phyloP scores from a whole-genome alignment of 2,113 vertebrate species.

The Saimiri boliviensis region DNA sequence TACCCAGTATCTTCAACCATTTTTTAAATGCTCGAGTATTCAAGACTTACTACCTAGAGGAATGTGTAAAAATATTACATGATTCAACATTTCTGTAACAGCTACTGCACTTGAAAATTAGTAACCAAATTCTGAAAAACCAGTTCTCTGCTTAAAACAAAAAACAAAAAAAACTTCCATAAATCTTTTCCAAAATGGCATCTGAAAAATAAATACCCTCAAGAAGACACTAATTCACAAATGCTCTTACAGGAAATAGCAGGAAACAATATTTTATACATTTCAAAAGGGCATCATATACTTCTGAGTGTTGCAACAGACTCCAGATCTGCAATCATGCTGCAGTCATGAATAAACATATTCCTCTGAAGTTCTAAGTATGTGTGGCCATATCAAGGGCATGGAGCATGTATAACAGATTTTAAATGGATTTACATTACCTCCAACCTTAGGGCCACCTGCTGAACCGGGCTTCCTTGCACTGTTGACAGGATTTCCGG shows the following conservation, averaged over 20 bases:
- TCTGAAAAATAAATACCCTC: conserved; percentile 17
- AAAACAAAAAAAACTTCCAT: not conserved
- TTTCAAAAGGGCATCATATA: not conserved
- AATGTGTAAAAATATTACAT: not conserved
- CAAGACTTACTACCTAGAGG: conserved; percentile 18
- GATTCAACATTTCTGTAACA: conserved; percentile 40
- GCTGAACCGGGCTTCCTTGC: conserved; percentile 92
- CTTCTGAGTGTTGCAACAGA: conserved; percentile 2
- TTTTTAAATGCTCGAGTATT: conserved; percentile 27
- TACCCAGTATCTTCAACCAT: conserved; percentile 24
- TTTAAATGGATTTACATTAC: conserved; percentile 83
- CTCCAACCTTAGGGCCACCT: conserved; percentile 90
- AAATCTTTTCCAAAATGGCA: conserved; percentile 46
- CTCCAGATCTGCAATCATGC: conserved; percentile 76
- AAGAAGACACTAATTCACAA: conserved; percentile 26
- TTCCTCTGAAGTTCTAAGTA: conserved; percentile 59
- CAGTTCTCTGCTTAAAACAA: not conserved
- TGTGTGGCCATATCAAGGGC: conserved; percentile 50
- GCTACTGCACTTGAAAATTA: conserved; percentile 26
- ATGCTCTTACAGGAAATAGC: not conserved
- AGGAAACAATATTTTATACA: not conserved
- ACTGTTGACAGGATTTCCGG: conserved; percentile 90
- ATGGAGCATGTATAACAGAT: conserved; percentile 52
- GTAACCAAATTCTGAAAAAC: conserved; percentile 34
- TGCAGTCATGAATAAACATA: conserved; percentile 86